phyloP scores from a whole-genome alignment of 1,140 invertebrate genomes.

The Rhopalosiphum padi region DNA sequence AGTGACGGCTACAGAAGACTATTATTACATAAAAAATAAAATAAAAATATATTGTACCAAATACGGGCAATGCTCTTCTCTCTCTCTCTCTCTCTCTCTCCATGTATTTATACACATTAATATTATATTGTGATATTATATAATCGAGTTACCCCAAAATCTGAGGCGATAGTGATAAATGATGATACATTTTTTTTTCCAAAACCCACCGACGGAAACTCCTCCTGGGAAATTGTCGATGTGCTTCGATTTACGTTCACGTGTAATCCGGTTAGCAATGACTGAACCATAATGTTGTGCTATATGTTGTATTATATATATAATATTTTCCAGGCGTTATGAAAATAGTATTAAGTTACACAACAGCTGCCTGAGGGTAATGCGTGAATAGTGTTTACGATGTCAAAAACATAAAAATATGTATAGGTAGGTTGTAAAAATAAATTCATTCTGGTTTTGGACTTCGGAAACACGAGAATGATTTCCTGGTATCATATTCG shows the following conservation, averaged over 20 bases:
- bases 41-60: not conserved
- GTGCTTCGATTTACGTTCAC: not conserved
- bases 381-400: not conserved
- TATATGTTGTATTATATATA: not conserved
- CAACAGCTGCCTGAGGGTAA: not conserved
- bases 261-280: not conserved
- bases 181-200: constrained; percentile 26
- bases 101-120: not conserved
- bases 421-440: not conserved
- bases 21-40: not conserved
- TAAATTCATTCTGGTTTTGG: not conserved
- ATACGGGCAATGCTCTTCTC: not conserved
- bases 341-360: not conserved
- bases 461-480: not conserved
- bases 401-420: not conserved
- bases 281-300: not conserved
- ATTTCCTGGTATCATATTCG: not conserved
- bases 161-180: not conserved
- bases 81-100: not conserved
- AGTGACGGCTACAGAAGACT: not conserved
- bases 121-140: not conserved
- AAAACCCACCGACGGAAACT: not conserved
- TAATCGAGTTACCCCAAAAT: not conserved
- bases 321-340: not conserved
- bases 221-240: not conserved